Evolutionary conservation across 2,888 invertebrate species (phyloP), one percentile per base, ranked within the genome.

Genomic region (Drosophila mettleri): DNA sequence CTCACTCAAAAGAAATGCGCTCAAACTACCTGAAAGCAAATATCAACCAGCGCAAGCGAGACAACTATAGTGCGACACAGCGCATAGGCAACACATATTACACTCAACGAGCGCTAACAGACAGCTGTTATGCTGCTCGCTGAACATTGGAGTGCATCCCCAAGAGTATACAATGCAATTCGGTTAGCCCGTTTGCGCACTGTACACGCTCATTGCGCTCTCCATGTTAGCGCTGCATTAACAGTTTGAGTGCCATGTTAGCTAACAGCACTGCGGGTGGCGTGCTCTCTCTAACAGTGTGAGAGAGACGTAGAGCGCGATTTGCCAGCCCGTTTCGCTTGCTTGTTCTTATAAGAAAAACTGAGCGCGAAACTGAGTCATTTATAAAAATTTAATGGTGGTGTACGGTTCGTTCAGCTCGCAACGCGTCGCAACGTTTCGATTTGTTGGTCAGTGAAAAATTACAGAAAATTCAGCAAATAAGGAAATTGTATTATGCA

Each of bases 311-410:
- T 38, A 66, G 62, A 38, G 65, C 41, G 41, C 51, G 31, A 43
- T 29, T 18, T 60, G 22, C 5, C 36, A 20, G 65, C 41, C 51
- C 34, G 68, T 52, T 76, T 62, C 10, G 52, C 72, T 24, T 72
- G 41, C 76, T 71, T 71, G 77, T 74, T 74, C 74, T 77, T 74
- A 75, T 77, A 69, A 72, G 67, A 69, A 80, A 67, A 63, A 78
- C 71, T 64, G 82, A 79, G 82, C 76, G 55, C 71, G 64, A 74
- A 71, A 58, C 71, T 74, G 71, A 76, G 78, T 88, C 86, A 89
- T 87, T 90, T 82, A 86, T 86, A 77, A 89, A 90, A 89, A 88
- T 86, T 89, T 87, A 82, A 87, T 83, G 87, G 90, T 90, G 86
- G 90, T 89, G 90, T 88, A 75, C 89, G 81, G 87, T 83, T 85